Evolutionary conservation across 2,797 vertebrate species (phyloP).

Genomic region (Pseudomugil tenellus): DNA sequence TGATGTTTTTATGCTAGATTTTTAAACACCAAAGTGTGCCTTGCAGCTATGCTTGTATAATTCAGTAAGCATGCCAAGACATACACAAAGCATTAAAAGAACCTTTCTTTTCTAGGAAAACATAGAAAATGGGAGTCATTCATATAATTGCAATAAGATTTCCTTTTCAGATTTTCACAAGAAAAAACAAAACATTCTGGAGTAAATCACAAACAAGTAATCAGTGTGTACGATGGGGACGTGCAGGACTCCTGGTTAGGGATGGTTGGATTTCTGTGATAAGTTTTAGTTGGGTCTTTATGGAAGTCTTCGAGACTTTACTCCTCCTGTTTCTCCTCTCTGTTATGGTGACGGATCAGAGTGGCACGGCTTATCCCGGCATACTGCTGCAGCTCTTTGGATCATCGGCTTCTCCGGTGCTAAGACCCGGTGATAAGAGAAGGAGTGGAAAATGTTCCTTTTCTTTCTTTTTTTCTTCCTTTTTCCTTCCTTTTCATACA

Average conservation of each 20-base stretch:
- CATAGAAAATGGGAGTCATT: constrained; percentile 28
- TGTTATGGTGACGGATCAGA: constrained; percentile 60
- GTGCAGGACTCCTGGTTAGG: constrained; percentile 16
- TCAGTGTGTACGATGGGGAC: constrained; percentile 30
- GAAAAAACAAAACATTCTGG: constrained; percentile 15
- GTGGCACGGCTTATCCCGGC: constrained; percentile 70
- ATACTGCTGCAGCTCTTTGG: constrained; percentile 71
- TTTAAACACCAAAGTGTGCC: constrained; percentile 48
- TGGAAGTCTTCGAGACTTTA: neutral
- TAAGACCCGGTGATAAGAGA: constrained; percentile 65
- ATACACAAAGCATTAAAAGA: constrained; percentile 12
- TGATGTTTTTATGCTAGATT: constrained; percentile 35
- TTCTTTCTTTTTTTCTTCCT: constrained; percentile 20
- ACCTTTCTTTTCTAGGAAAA: constrained; percentile 27
- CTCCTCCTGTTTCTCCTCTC: constrained; percentile 5
- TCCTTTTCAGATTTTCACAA: constrained; percentile 23
- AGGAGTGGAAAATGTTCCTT: constrained; percentile 35
- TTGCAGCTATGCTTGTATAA: constrained; percentile 49
- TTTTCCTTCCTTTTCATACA: constrained; percentile 32
- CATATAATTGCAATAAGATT: constrained; percentile 38
- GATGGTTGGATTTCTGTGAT: constrained; percentile 27
- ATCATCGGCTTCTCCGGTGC: constrained; percentile 59
- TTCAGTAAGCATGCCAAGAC: constrained; percentile 43
- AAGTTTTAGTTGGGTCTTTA: constrained; percentile 44
- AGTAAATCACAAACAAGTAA: constrained; percentile 55